Base-by-base conservation (phyloP, 2,113 vertebrate species). In the Opisthocomus hoazin region DNA sequence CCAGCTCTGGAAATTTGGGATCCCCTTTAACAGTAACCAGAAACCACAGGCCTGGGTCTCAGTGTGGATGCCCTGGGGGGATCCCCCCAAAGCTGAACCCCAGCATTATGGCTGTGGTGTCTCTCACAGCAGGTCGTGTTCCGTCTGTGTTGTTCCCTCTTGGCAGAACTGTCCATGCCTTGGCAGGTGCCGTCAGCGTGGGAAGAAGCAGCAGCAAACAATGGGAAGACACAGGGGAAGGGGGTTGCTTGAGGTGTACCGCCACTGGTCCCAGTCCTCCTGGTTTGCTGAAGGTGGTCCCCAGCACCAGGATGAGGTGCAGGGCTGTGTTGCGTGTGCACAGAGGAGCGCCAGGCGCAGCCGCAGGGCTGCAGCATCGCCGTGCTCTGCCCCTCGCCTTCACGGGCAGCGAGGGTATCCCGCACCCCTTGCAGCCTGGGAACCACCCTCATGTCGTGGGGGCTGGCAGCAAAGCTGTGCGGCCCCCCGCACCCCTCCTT, bases 11-110 rank as follows among this genome's bases (percentile, higher is more conserved):
- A 37, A 43, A 57, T 36, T 17, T 23, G 43, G 27, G 22, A 37
- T 51, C 32, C 54, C 15, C 21, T 77, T 43, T 32, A 48, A 23
- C 6, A 2, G 41, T 23, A 66, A n/a, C 39, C 29, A 61, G 63
- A 54, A 68, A 39, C 13, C 5, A 21, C n/a, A 39, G 15, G 56
- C 8, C 30, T 30, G 34, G 39, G 29, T 13, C 83, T 30, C 41
- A 22, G 20, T 15, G n/a, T 15, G 46, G 29, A 17, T 39, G 26
- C 17, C 8, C 5, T 22, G 45, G 12, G 9, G n/a, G 23, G 14
- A 12, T 30, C 34, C 24, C 61, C 29, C 69, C 2, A 1, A 3
- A 1, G 0, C 39, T 20, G 63, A 41, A 3, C 19, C 20, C 36
- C 57, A 82, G 34, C 21, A 2, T 45, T 16, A 24, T 9, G 20